Conservation (phyloP, 2,797 vertebrate genomes). For the Protonibea diacanthus region DNA sequence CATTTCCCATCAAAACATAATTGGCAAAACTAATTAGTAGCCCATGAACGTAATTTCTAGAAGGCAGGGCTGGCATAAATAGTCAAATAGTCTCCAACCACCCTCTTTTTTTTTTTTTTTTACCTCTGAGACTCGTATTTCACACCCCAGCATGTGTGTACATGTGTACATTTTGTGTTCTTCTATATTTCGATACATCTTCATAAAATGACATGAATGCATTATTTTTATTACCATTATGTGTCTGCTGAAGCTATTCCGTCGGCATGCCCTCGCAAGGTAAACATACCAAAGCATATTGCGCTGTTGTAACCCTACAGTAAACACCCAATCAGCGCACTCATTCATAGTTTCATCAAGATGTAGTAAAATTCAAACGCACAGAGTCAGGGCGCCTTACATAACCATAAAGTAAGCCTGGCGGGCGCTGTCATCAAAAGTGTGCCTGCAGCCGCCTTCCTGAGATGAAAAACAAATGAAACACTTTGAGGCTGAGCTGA, state of each 20-base stretch:
- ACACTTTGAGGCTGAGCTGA: conserved; percentile 75
- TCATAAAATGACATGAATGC: not conserved
- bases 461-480: conserved; percentile 81
- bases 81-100: not conserved
- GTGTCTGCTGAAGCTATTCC: conserved; percentile 2
- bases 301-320: conserved; percentile 11
- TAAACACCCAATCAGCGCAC: conserved; percentile 49
- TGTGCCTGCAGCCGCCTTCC: conserved; percentile 60
- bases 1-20: not conserved
- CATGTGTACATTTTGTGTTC: not conserved
- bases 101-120: not conserved
- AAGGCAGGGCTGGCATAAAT: not conserved
- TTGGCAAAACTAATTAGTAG: not conserved
- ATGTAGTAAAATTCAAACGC: conserved; percentile 57
- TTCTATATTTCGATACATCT: conserved; percentile 22
- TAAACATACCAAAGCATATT: conserved; percentile 13
- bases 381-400: conserved; percentile 58
- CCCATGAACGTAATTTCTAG: not conserved
- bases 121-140: not conserved
- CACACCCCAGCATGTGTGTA: not conserved
- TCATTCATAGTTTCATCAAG: conserved; percentile 57
- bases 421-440: conserved; percentile 59
- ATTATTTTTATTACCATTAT: conserved; percentile 40
- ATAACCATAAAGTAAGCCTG: conserved; percentile 63
- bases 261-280: not conserved